phyloP scores from a whole-genome alignment of 2,797 vertebrate genomes.

The Poeciliopsis turneri region DNA sequence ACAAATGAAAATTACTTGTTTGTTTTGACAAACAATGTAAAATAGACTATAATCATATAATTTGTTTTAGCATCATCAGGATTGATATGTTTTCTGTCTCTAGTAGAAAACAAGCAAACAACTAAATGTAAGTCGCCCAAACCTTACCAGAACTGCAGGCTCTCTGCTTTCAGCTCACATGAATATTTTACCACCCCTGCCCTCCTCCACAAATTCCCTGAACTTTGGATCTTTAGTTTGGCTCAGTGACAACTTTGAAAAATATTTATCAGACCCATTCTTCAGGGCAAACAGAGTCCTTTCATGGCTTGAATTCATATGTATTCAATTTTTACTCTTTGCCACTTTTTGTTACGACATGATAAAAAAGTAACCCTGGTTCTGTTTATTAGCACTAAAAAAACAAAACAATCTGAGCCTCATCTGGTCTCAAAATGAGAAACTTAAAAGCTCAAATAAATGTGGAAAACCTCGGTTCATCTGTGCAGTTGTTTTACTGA shows the following conservation, averaged over 20 bases:
- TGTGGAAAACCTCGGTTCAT: background rate
- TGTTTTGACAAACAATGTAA: background rate
- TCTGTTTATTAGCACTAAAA: background rate
- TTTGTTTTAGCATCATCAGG: background rate
- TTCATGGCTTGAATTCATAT: background rate
- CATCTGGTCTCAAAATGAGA: background rate
- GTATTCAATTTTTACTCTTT: background rate
- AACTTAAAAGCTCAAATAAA: background rate
- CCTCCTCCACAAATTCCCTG: background rate
- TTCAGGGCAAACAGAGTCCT: background rate
- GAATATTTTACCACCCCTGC: background rate
- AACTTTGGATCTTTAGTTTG: conserved; percentile 8
- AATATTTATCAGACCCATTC: conserved; percentile 4
- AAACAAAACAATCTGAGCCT: background rate
- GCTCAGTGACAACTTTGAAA: conserved; percentile 6
- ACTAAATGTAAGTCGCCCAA: background rate
- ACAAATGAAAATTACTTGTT: background rate
- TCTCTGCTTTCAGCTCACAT: background rate
- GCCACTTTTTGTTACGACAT: background rate
- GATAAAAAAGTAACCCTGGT: background rate
- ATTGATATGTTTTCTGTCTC: background rate
- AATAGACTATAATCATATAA: background rate
- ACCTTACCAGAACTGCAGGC: background rate
- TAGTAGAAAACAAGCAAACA: background rate
- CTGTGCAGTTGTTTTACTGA: background rate